phyloP scores from a whole-genome alignment of 2,888 invertebrate species.

The Acleris cristana region DNA sequence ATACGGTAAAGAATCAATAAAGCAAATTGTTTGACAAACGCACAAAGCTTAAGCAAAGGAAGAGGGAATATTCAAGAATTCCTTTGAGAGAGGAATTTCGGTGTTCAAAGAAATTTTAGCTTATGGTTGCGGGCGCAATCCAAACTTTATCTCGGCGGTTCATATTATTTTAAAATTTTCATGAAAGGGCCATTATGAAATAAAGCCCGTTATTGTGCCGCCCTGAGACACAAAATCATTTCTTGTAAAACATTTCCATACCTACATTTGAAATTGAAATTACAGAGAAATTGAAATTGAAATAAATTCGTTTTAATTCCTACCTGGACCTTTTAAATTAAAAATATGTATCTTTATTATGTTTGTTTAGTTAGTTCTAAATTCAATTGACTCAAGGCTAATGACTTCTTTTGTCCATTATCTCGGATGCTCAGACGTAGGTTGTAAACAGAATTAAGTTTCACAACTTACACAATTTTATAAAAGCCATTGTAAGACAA shows the following conservation, averaged over 20 bases:
- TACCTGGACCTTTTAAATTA: constrained; percentile 11
- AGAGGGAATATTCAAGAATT: constrained; percentile 34
- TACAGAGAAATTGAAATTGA: constrained; percentile 4
- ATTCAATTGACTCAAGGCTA: background rate
- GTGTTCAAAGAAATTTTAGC: constrained; percentile 36
- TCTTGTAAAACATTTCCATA: constrained; percentile 17
- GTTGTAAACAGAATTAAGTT: too few species aligned
- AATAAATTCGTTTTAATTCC: constrained; percentile 16
- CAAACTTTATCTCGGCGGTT: constrained; percentile 31
- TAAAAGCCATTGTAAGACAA: too few species aligned
- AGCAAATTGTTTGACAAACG: constrained; percentile 32
- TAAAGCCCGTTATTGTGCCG: constrained; percentile 20
- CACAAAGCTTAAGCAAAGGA: constrained; percentile 31
- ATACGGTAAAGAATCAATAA: constrained; percentile 23
- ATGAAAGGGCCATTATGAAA: constrained; percentile 21
- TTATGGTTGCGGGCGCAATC: constrained; percentile 37
- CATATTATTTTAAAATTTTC: constrained; percentile 32
- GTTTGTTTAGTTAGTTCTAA: background rate
- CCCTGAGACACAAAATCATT: constrained; percentile 8
- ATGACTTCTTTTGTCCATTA: too few species aligned
- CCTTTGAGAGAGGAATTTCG: constrained; percentile 35
- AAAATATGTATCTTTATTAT: constrained; percentile 3
- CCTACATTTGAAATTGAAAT: constrained; percentile 21
- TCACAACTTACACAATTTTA: too few species aligned
- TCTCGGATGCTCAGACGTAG: too few species aligned